Conservation (phyloP, 2,888 invertebrate genomes). For the Tholera decimalis region DNA sequence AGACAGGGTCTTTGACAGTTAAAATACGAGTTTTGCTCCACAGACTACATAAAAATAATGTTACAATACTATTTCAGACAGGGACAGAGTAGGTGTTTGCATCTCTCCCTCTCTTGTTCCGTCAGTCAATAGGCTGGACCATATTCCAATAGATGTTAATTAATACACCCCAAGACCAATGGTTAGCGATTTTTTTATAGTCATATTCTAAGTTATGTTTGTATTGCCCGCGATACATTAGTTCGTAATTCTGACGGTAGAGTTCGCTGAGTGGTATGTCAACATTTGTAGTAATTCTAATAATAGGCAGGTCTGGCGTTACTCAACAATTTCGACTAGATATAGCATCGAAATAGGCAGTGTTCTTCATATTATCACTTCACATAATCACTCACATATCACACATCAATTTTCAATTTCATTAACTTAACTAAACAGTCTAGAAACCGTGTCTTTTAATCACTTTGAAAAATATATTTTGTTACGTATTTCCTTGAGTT, state of each 20-base stretch:
- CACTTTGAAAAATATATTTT: conserved; percentile 38
- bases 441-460: conserved; percentile 45
- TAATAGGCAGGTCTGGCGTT: not conserved
- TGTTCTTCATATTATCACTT: conserved; percentile 20
- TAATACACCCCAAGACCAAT: not conserved
- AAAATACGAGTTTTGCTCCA: too few relatives aligned
- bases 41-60: too few relatives aligned
- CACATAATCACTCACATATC: conserved; percentile 8
- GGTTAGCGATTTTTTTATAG: not conserved
- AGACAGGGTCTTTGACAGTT: too few relatives aligned
- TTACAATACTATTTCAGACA: too few relatives aligned
- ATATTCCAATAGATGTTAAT: not conserved
- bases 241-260: not conserved
- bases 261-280: too few relatives aligned
- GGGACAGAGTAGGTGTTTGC: too few relatives aligned
- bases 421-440: conserved; percentile 41
- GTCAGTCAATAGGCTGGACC: too few relatives aligned
- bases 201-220: not conserved
- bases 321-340: not conserved
- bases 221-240: not conserved
- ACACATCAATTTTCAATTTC: conserved; percentile 41
- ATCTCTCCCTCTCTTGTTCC: too few relatives aligned
- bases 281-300: not conserved
- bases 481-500: conserved; percentile 40
- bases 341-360: not conserved